Evolutionary conservation across 2,888 invertebrate species (phyloP).

Genomic region (Mycogona germanica): DNA sequence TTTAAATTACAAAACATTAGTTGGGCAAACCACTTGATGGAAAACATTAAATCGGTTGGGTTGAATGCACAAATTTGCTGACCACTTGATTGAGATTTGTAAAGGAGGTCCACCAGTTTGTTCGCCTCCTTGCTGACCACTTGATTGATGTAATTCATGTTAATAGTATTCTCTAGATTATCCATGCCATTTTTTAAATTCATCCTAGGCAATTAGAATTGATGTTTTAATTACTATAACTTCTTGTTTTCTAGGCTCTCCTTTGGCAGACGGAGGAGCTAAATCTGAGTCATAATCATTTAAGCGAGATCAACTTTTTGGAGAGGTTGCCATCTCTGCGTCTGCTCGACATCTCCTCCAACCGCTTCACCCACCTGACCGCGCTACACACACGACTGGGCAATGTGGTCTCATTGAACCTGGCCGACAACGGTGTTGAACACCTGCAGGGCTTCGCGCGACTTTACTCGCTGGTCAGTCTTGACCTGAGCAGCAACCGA

Average conservation of each 20-base stretch:
- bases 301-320: constrained; percentile 58
- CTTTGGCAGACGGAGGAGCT: constrained; percentile 46
- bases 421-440: constrained; percentile 71
- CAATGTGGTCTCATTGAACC: constrained; percentile 69
- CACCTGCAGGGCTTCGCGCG: constrained; percentile 60
- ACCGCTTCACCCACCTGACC: constrained; percentile 55
- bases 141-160: no score
- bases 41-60: no score
- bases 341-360: constrained; percentile 64
- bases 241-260: constrained; percentile 29
- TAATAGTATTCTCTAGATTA: no score
- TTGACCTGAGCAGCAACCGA: constrained; percentile 77
- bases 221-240: constrained; percentile 13
- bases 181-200: no score
- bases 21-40: no score
- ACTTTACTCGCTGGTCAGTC: constrained; percentile 67
- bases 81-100: no score
- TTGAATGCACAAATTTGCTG: no score
- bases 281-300: constrained; percentile 62
- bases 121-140: background rate
- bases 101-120: background rate
- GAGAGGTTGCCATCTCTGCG: constrained; percentile 64
- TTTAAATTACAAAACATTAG: background rate
- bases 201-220: no score
- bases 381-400: constrained; percentile 76